Evolutionary conservation across 2,888 invertebrate species (phyloP).

Genomic region (Dasypolia templi): DNA sequence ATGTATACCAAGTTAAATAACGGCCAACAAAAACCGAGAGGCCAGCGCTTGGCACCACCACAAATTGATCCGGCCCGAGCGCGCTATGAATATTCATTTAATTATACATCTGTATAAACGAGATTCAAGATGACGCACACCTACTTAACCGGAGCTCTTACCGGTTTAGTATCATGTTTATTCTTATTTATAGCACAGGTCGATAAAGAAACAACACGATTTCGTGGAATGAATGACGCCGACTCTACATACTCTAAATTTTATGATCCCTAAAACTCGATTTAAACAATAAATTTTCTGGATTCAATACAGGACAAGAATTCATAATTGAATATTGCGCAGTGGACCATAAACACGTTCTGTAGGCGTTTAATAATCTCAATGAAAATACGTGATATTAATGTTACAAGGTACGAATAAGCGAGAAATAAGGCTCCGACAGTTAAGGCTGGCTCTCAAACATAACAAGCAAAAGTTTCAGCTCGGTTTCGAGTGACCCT

Average conservation of each 20-base stretch:
- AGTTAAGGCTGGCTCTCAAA: conserved; percentile 58
- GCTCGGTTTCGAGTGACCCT: conserved; percentile 64
- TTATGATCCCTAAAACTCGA: conserved; percentile 57
- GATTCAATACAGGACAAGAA: conserved; percentile 54
- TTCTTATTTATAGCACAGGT: conserved; percentile 77
- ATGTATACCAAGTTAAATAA: conserved; percentile 81
- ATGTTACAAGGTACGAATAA: conserved; percentile 57
- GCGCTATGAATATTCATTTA: conserved; percentile 85
- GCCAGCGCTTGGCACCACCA: conserved; percentile 81
- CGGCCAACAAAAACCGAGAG: conserved; percentile 80
- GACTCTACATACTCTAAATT: conserved; percentile 56
- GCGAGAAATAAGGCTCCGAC: conserved; percentile 54
- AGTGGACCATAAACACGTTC: conserved; percentile 54
- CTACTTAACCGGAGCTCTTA: conserved; percentile 71
- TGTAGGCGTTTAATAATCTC: conserved; percentile 61
- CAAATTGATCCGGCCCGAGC: conserved; percentile 83
- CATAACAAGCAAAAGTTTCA: conserved; percentile 68
- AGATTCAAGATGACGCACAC: conserved; percentile 84
- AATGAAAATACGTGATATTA: conserved; percentile 62
- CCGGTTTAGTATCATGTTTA: conserved; percentile 74
- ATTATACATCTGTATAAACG: conserved; percentile 77
- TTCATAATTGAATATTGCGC: conserved; percentile 58
- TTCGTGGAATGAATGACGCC: conserved; percentile 68
- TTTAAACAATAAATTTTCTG: conserved; percentile 53
- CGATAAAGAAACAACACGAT: conserved; percentile 71